Percentiles rank a stretch among this genome's conserved stretches.
Evolutionary conservation across 2,888 invertebrate species (phyloP).

Genomic region (Marronus borbonicus): DNA sequence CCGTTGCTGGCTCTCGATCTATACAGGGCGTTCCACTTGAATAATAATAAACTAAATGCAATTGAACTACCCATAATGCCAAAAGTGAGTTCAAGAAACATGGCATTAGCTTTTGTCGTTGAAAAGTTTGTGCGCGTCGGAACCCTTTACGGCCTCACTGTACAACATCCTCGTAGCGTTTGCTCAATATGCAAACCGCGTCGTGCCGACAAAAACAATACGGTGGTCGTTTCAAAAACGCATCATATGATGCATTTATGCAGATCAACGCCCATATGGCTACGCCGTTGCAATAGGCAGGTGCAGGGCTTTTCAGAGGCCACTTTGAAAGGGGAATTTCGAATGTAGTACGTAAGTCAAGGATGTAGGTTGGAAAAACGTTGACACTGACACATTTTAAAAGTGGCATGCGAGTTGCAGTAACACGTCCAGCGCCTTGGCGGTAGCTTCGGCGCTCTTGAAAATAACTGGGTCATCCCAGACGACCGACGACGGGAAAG

Average conservation of each 20-base stretch:
- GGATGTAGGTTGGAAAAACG: background rate
- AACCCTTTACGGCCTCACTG: too few relatives aligned
- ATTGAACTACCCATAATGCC: too few relatives aligned
- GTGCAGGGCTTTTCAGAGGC: background rate
- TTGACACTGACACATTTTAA: conserved; percentile 10
- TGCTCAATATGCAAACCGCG: too few relatives aligned
- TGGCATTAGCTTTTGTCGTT: too few relatives aligned
- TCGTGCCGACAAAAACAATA: too few relatives aligned
- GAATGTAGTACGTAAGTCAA: background rate
- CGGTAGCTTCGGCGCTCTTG: background rate
- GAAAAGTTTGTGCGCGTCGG: too few relatives aligned
- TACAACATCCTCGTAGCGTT: too few relatives aligned
- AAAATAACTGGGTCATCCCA: conserved; percentile 3
- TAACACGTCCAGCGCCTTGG: background rate
- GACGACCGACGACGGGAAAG: background rate
- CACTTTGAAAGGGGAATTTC: background rate
- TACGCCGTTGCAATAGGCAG: background rate
- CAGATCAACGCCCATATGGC: background rate
- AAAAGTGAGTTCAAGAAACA: too few relatives aligned
- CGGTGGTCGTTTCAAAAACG: too few relatives aligned
- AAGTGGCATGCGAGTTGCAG: background rate
- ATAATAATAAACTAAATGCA: too few relatives aligned
- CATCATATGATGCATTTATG: background rate
- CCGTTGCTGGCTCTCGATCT: too few relatives aligned
- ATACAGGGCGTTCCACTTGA: too few relatives aligned